Percentiles rank a stretch among this genome's conserved stretches.
Evolutionary conservation across 2,888 invertebrate genomes (phyloP).

Genomic region (Cheilosia soror): DNA sequence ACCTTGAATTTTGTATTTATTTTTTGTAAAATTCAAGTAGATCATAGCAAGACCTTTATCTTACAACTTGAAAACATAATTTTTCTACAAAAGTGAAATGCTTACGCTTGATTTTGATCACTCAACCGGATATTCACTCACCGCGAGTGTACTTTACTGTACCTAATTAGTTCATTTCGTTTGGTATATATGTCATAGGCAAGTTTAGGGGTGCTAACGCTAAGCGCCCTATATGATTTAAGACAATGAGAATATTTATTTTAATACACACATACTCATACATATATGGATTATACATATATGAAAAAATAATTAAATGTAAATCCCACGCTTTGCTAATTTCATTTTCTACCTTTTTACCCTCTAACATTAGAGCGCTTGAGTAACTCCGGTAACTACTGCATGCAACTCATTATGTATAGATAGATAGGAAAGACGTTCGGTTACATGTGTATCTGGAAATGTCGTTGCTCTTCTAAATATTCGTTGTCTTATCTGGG

Average conservation of each 20-base stretch:
- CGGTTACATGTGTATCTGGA: constrained; percentile 16
- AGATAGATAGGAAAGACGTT: constrained; percentile 21
- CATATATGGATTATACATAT: too few relatives aligned
- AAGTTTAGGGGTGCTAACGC: constrained; percentile 10
- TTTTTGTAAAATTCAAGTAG: too few relatives aligned
- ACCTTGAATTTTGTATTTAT: too few relatives aligned
- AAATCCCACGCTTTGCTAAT: constrained; percentile 57
- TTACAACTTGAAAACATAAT: too few relatives aligned
- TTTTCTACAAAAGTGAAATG: too few relatives aligned
- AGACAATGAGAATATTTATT: too few relatives aligned
- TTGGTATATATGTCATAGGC: constrained; percentile 33
- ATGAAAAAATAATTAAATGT: constrained; percentile 8
- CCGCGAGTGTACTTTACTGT: too few relatives aligned
- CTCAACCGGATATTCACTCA: too few relatives aligned
- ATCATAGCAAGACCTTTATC: too few relatives aligned
- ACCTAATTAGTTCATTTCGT: background rate
- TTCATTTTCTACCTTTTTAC: constrained; percentile 22
- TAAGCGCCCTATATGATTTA: constrained; percentile 18
- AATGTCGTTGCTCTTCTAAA: constrained; percentile 56
- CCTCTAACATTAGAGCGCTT: constrained; percentile 35
- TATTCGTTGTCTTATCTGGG: background rate
- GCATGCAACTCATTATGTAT: constrained; percentile 11
- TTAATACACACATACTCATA: too few relatives aligned
- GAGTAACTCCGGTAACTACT: constrained; percentile 10
- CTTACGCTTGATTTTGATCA: too few relatives aligned